A percentile compares a stretch with the other conserved stretches of the same genome.
Evolutionary conservation across 2,888 invertebrate genomes (phyloP).

Genomic region (Drosophila antonietae): DNA sequence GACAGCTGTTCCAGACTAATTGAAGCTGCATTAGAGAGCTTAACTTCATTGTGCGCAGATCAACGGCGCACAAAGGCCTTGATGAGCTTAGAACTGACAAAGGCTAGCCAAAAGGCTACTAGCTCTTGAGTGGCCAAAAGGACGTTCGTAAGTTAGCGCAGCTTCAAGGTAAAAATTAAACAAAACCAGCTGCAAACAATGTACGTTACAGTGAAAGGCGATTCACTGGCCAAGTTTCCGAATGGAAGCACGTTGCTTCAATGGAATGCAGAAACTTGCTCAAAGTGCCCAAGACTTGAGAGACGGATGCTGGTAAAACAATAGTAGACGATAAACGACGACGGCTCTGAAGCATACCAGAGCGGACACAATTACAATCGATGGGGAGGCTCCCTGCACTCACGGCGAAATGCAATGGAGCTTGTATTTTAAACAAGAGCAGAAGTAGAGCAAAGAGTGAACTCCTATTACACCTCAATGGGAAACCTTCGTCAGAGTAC

Average conservation of each 20-base stretch:
- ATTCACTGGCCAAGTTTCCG: neutral
- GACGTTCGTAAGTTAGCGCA: neutral
- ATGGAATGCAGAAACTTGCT: neutral
- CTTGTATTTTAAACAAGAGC: no score
- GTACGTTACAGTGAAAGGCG: neutral
- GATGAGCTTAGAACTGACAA: neutral
- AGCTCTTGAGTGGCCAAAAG: no score
- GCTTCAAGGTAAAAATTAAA: neutral
- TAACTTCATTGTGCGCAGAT: neutral
- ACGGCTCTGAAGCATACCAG: neutral
- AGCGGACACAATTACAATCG: slow-evolving; percentile 1
- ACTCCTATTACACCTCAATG: neutral
- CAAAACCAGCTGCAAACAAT: neutral
- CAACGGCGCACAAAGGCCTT: neutral
- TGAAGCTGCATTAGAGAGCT: neutral
- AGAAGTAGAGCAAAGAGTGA: neutral
- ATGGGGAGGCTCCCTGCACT: neutral
- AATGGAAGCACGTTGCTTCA: neutral
- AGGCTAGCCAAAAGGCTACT: no score
- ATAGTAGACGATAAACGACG: neutral
- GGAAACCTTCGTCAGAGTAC: neutral
- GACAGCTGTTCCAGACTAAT: neutral
- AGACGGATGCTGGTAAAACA: neutral
- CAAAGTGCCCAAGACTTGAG: neutral
- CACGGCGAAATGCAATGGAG: no score